Base-by-base conservation (phyloP, 2,113 vertebrate genomes). In the Corydoras sp. region DNA sequence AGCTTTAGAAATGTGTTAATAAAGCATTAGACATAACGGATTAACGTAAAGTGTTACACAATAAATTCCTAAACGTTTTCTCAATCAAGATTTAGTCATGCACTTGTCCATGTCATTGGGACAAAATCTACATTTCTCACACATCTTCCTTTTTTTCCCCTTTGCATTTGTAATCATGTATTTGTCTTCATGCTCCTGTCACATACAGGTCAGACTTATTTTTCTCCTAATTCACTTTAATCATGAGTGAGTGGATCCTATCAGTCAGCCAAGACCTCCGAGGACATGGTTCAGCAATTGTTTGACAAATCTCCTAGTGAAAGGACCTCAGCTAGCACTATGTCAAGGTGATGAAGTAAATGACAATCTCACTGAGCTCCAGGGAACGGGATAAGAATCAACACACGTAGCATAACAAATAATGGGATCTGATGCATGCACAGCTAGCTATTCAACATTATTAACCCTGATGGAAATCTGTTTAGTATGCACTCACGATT, bases 231-330 rank as follows among this genome's bases (percentile, higher is more conserved):
- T 79, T 74, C 61, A 62, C 24, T 55, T 78, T 79, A 82, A 79
- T 79, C 73, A 74, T 71, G 55, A 80, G 72, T 75, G 79, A 79
- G 68, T 49, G 72, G 79, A 71, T 78, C 66, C 63, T 68, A 60
- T 71, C 81, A 79, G 58, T 76, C 70, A 69, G 62, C 31, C 43
- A 63, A 30, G 74, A 76, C 71, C 76, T 79, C 53, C 35, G 74
- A 77, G 71, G 51, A 54, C 59, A 59, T 14, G 65, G 68, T 77
- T 68, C 74, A 76, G 74, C 67, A 59, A 63, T 75, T 76, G 69
- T 79, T 79, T 80, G 79, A 82, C 76, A 79, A 73, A 73, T 76
- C 77, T 82, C 62, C 53, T 62, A 62, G 66, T 77, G 79, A 82
- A 80, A 73, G 74, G 65, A 76, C 71, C 73, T 77, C 64, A 32